Base-by-base conservation (phyloP, 2,888 invertebrate species). In the Pollenia griseotomentosa region DNA sequence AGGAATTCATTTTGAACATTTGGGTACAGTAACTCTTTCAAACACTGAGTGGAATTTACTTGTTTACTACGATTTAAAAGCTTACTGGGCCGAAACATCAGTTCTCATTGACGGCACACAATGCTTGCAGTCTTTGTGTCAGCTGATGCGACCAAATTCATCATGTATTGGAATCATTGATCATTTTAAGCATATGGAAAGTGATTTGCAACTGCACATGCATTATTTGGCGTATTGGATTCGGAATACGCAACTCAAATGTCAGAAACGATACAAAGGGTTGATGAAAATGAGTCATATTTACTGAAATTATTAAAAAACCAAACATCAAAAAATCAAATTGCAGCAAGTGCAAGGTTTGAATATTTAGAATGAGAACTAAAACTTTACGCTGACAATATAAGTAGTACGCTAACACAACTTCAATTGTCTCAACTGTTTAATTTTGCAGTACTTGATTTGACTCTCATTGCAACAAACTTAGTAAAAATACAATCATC, bases 31-130 rank as follows among this genome's bases (percentile, higher is more conserved):
- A 3, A 4, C 66, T 48, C 42, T 48, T 33, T 66, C 46, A 48
- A 66, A 44, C n/a, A 46, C 66, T 14, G 66, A 66, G 46, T 66
- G 46, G 40, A n/a, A 40, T 61, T 9, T 61, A 40, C 5, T 42
- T 12, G 61, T 61, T 14, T 59, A 33, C 12, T 59, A 59, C 11
- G 59, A 33, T 23, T 59, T 59, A 33, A 12, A n/a, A 19, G 3
- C 63, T 11, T 63, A 63, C 63, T 63, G 63, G 40, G 23, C 10
- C 11, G 63, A 63, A n/a, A 19, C 19, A 59, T 23, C 59, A 65
- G 42, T 44, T 23, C 23, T 59, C 23, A 33, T 59, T 33, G 23
- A 33, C 23, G 33, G 33, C 11, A 59, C 59, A 59, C 42, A 19
- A 12, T 65, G n/a, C 11, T 46, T 65, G n/a, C 12, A 40, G 14